Evolutionary conservation across 1,140 invertebrate species (phyloP).

Genomic region (Bombus picipes): DNA sequence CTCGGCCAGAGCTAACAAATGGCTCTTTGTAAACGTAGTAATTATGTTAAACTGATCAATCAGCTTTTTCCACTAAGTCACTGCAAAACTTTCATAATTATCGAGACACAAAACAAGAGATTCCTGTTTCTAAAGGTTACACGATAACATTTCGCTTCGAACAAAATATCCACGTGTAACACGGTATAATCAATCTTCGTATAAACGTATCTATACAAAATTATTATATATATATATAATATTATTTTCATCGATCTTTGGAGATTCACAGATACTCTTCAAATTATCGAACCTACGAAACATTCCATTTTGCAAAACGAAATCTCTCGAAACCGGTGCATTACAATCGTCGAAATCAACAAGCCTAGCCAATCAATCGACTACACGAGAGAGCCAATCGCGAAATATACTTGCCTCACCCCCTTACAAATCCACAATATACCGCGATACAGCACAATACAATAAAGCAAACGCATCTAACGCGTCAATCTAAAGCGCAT

Average conservation of each 20-base stretch:
- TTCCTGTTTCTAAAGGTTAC: not conserved
- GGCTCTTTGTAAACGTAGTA: not conserved
- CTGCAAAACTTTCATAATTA: not conserved
- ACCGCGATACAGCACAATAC: not conserved
- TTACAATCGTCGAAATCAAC: not conserved
- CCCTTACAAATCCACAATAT: not conserved
- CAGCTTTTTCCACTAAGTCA: not conserved
- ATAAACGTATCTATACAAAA: not conserved
- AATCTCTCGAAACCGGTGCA: not conserved
- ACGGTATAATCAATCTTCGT: no score
- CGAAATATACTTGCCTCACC: slow-evolving; percentile 14
- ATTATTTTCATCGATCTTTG: not conserved
- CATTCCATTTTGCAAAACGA: not conserved
- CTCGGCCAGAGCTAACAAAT: no score
- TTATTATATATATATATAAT: not conserved
- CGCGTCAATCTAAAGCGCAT: slow-evolving; percentile 14
- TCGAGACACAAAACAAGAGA: not conserved
- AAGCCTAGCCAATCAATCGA: slow-evolving; percentile 4
- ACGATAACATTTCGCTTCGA: not conserved
- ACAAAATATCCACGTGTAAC: no score
- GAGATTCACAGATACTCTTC: not conserved
- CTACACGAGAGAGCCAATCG: not conserved
- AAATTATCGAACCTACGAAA: not conserved
- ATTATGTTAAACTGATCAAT: not conserved
- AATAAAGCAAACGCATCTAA: not conserved